phyloP scores from a whole-genome alignment of 2,888 invertebrate genomes.

The Melanchra persicariae region DNA sequence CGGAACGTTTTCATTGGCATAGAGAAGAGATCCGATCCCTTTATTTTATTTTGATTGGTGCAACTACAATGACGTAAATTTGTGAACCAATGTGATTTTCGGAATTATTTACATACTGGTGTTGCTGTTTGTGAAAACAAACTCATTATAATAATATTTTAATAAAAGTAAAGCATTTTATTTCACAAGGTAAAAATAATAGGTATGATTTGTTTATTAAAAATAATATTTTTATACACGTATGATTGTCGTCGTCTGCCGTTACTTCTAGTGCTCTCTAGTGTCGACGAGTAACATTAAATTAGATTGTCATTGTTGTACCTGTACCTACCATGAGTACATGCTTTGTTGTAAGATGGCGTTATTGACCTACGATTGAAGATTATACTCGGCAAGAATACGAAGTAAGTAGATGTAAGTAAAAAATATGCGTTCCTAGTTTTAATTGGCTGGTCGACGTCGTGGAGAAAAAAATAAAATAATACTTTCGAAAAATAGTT shows the following conservation, averaged over 20 bases:
- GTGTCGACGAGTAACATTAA: not conserved
- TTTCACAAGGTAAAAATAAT: not conserved
- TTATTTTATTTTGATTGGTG: constrained; percentile 34
- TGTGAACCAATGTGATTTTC: constrained; percentile 26
- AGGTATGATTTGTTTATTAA: not conserved
- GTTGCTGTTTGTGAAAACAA: constrained; percentile 38
- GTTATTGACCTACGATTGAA: not conserved
- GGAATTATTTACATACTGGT: not conserved
- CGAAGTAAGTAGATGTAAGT: too few species aligned
- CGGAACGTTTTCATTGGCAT: constrained; percentile 51
- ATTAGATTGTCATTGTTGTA: too few species aligned
- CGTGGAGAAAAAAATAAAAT: not conserved
- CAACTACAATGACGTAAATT: fast-evolving
- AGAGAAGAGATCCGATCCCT: fast-evolving
- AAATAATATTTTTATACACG: fast-evolving
- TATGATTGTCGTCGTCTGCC: not conserved
- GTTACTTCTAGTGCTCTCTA: constrained; percentile 4
- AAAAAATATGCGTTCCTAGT: too few species aligned
- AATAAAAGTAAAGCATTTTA: not conserved
- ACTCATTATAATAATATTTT: constrained; percentile 48
- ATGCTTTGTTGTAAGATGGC: constrained; percentile 22
- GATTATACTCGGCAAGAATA: too few species aligned
- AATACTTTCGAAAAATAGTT: constrained; percentile 9
- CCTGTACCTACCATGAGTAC: too few species aligned
- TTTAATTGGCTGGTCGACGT: not conserved